Base-by-base conservation (phyloP, 2,113 vertebrate genomes). In the Furnarius figulus region DNA sequence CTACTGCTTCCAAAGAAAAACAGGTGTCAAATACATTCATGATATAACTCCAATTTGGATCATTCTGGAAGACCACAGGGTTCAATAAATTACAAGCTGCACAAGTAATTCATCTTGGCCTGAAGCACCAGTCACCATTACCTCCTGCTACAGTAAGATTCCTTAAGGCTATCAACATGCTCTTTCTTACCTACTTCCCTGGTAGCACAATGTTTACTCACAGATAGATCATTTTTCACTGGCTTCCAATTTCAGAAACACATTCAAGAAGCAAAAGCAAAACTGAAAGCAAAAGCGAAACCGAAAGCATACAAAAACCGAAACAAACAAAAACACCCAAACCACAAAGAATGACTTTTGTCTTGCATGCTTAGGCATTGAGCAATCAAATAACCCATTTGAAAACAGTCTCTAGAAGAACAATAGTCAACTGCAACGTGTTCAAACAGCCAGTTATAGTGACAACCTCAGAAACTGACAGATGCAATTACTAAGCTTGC, bases 31-130 rank as follows among this genome's bases (percentile, higher is more conserved):
- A 85, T 65, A 47, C 14, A 35, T 73, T 92, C n/a, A 72, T 58
- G 74, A 79, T 55, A 4, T 17, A 95, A 68, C 17, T 73, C 58
- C 27, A 66, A 46, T 87, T 81, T 85, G 39, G 58, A 93, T 63
- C 58, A 30, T 85, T 85, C 85, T 88, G 55, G 79, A 88, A 88
- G 67, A 96, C 83, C 58, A 89, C 35, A 72, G 70, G 79, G 88
- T 50, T 90, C 85, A 84, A 88, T 87, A 86, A 94, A 93, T 90
- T 74, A 89, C 59, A 90, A 83, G 42, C 40, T 83, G 75, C 79
- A 85, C 59, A 80, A 70, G 37, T 73, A 94, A 93, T 97, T 92
- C 31, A 77, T 82, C 85, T 92, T 83, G 90, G 75, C 82, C 93
- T 76, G 53, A 80, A 87, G 22, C 25, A 91, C 25, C 31, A 91